Base-by-base conservation (phyloP, 2,797 vertebrate genomes). In the Acanthurus lineatus region DNA sequence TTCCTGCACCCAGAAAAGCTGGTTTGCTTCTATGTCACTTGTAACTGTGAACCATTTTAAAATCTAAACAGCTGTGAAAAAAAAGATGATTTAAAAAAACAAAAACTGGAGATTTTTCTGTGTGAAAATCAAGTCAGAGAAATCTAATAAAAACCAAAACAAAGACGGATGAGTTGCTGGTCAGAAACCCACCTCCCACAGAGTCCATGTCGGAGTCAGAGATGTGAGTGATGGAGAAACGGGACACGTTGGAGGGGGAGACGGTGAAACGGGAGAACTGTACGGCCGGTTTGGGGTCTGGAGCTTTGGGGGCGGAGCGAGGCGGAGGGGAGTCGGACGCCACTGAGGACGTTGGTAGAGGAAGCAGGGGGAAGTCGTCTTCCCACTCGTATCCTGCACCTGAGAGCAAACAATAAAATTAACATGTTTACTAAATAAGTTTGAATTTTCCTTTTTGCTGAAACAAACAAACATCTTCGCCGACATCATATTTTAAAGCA, bases 141-240 rank as follows among this genome's bases (percentile, higher is more conserved):
- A 52, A 25, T 47, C 45, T 52, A 20, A 1, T 35, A 35, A 35
- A 35, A 35, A 35, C 6, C 32, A 35, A 35, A 35, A 32, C 7
- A 6, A 35, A 7, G 32, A 35, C 32, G 32, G 32, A 35, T 35
- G 32, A 35, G 32, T 2, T 42, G 8, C 8, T 20, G 10, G 53
- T 19, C 12, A 12, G 16, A 38, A 42, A 81, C 90, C 35, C 61
- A 99, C 98, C 97, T 97, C 95, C 95, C 64, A 88, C 89, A 0
- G 96, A 95, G 75, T 96, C 95, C 80, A 97, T 88, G 15, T 97
- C 97, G 0, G 96, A 95, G 92, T 99, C 97, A 0, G 97, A 96
- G 85, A 99, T 96, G 22, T 99, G 98, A 3, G 98, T 98, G 91
- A 99, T 99, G 89, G 97, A 99, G 93, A 99, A 99, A 12, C 98